Evolutionary conservation across 2,888 invertebrate genomes (phyloP), one percentile per base, ranked within the genome.

Genomic region (Spialia ferax): DNA sequence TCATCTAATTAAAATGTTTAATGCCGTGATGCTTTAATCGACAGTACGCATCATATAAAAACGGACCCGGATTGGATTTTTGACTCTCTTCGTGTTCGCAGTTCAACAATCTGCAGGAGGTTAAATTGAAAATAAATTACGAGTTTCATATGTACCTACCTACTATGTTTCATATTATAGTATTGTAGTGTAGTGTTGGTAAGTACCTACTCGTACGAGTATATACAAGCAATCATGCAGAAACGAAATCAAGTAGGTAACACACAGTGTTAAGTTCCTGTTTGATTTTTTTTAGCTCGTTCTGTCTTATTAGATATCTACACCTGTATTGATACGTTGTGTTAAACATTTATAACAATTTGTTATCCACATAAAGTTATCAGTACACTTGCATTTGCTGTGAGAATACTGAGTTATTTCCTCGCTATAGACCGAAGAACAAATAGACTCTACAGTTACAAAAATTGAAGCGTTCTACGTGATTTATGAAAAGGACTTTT

Each of bases 401-500:
- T n/a, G n/a, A n/a, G n/a, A n/a, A n/a, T n/a, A n/a, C n/a, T n/a
- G n/a, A n/a, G n/a, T n/a, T n/a, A n/a, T n/a, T n/a, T n/a, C 26
- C 4, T 29, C 6, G 10, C 38, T 38, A 8, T 13, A 38, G 38
- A 38, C 6, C 13, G 4, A 38, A 38, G 8, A 11, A 22, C 4
- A 52, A 22, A 26, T 23, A 26, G 4, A 42, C n/a, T 23, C 6
- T 29, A 55, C 8, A 38, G 18, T 32, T 35, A 60, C 26, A 59
- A 60, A n/a, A 66, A 42, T 23, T 65, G 32, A 60, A 66, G 59
- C 52, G 38, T 35, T 32, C 6, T 55, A n/a, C 15, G 1, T 71
- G 67, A 23, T 50, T 22, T 15, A 26, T 54, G 26, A 26, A 73
- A 73, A 80, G 68, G 72, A 70, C 78, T 82, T 86, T 81, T 82